Base-by-base conservation (phyloP, 1,140 invertebrate species). In the Eurosta solidaginis region DNA sequence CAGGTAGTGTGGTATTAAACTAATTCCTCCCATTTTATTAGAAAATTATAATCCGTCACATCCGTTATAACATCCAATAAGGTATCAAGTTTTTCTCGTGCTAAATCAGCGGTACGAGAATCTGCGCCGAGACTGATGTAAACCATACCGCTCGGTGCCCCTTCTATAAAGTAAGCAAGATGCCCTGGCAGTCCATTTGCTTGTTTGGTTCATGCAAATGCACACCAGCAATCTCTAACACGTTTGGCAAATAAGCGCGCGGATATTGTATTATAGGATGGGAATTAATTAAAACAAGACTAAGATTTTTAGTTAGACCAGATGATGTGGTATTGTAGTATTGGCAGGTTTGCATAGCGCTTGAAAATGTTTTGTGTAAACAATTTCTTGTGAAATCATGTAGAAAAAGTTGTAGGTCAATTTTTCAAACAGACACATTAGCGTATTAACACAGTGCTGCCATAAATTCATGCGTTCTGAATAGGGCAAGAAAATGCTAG, bases 21-120 rank as follows among this genome's bases (percentile, higher is more conserved):
- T 84, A 81, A 2, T 91, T 90, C 88, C 82, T 93, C 92, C 90
- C 90, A 94, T 84, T 94, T 94, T 89, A 92, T 91, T 0, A 94
- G 79, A 4, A 94, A 89, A 36, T 89, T 90, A 10, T 85, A 83
- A 68, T 92, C 89, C 10, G 90, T 91, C 0, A 93, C 81, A 59
- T 88, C 86, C 12, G 80, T 82, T 76, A 94, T 90, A 1, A 91
- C 89, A 9, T 91, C 82, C 3, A 87, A 47, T n/a, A 86, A 36
- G 2, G 81, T 89, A 2, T 89, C 79, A 36, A 90, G 82, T 78
- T 91, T 92, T 0, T 91, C 89, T 10, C 80, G 33, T 0, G 90
- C 88, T 81, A 93, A 81, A 47, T 90, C 89, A 78, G 89, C 89
- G 0, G 92, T 83, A 4, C 59, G 59, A 17, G 59, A 29, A 86